Base-by-base conservation (phyloP, 2,113 vertebrate species). In the Bos indicus region DNA sequence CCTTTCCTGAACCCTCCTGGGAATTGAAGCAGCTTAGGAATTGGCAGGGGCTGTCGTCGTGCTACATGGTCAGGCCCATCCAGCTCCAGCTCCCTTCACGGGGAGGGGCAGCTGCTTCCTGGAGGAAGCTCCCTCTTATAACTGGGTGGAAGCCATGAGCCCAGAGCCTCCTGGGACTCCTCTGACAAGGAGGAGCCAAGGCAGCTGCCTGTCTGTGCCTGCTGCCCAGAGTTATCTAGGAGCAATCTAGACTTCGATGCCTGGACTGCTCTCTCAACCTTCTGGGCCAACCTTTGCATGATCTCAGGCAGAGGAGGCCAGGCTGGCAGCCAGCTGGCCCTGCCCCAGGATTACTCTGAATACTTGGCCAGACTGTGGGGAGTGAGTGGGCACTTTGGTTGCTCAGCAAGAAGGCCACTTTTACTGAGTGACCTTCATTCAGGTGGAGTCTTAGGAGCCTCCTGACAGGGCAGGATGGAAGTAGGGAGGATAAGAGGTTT, bases 11-110 rank as follows among this genome's bases (percentile, higher is more conserved):
- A 95, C 26, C 82, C 93, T 91, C 54, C 59, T 97, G 93, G 93
- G 83, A 97, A 94, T 86, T 51, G 88, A 59, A 97, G 91, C 77
- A 88, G 92, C 64, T 96, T 90, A 77, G 90, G 40, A 87, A 85
- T 62, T 91, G 88, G 91, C 14, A 19, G 91, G 86, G 51, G 71
- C 71, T 77, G 6, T 94, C 33, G 1, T 56, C 23, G 17, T 25
- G 26, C 89, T 46, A 19, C 57, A 56, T 13, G 21, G 48, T 57
- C 30, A 74, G 88, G 23, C 43, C 54, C 46, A 51, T 43, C 48
- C 80, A 80, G 16, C 87, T 60, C 81, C 14, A 84, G 13, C 36
- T 64, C 17, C 33, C 57, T 71, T 93, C 26, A 48, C 0, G 9
- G 67, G 82, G 46, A 54, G 60, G 51, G 74, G 54, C 15, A 3